Evolutionary conservation across 2,888 invertebrate species (phyloP).

Genomic region (Diadegma fenestrale): DNA sequence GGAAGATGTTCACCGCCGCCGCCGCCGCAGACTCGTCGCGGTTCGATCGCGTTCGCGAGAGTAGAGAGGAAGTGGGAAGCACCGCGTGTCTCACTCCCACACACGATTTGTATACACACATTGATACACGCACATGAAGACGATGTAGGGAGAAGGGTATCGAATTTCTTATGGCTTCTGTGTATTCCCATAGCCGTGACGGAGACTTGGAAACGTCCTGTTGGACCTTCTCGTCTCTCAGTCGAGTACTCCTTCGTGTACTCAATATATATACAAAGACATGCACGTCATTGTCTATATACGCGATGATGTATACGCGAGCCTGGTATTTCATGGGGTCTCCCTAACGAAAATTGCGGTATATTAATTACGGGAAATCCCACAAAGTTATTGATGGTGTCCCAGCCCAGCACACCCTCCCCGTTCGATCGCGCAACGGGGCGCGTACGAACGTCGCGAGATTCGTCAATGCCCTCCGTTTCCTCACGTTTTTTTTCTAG

Average conservation of each 20-base stretch:
- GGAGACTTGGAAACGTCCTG: conserved; percentile 51
- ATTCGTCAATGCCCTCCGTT: not conserved
- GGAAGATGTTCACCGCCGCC: conserved; percentile 55
- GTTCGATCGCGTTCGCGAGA: conserved; percentile 62
- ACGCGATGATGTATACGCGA: conserved; percentile 5
- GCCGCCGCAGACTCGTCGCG: conserved; percentile 60
- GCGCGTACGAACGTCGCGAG: conserved; percentile 1
- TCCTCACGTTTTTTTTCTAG: not conserved
- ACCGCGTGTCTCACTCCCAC: conserved; percentile 78
- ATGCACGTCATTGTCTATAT: conserved; percentile 28
- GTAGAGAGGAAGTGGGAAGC: conserved; percentile 84
- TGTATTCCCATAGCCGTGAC: conserved; percentile 81
- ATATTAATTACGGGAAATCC: conserved; percentile 84
- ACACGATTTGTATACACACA: conserved; percentile 39
- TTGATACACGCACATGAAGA: conserved; percentile 1
- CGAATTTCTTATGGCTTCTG: conserved; percentile 85
- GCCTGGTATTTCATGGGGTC: conserved; percentile 33
- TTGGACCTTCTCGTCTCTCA: conserved; percentile 37
- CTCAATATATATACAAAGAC: conserved; percentile 3
- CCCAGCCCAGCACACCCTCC: conserved; percentile 25
- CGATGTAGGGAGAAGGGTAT: conserved; percentile 79
- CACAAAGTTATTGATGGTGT: conserved; percentile 72
- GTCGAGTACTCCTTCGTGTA: not conserved
- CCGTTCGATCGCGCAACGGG: not conserved
- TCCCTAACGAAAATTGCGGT: conserved; percentile 73